Evolutionary conservation across 2,113 vertebrate species (phyloP).

Genomic region (Cyphomyrus discorhynchus): DNA sequence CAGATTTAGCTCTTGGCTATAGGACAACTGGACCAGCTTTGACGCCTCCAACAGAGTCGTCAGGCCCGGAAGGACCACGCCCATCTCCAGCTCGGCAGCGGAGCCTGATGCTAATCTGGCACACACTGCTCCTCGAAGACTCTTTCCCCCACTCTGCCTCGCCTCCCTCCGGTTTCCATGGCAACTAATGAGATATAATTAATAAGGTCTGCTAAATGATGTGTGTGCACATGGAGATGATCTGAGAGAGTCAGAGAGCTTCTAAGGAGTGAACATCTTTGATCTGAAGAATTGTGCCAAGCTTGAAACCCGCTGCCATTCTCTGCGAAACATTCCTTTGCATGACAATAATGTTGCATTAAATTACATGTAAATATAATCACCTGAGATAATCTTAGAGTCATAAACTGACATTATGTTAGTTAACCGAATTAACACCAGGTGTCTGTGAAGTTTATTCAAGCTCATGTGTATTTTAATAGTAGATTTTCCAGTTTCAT

Average conservation of each 20-base stretch:
- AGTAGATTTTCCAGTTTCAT: not conserved
- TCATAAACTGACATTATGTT: not conserved
- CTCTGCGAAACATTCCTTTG: conserved; percentile 33
- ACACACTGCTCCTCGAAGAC: conserved; percentile 55
- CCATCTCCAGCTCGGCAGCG: not conserved
- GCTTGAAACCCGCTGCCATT: conserved; percentile 40
- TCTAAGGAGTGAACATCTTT: conserved; percentile 21
- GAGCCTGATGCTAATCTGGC: conserved; percentile 67
- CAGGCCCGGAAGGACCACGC: conserved; percentile 20
- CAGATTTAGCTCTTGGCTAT: not conserved
- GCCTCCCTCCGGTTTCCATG: conserved; percentile 65
- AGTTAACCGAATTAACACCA: not conserved
- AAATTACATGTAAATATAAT: not conserved
- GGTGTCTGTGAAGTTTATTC: not conserved
- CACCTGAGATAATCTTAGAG: not conserved
- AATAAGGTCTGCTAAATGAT: conserved; percentile 59
- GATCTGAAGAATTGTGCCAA: conserved; percentile 34
- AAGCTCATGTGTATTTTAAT: not conserved
- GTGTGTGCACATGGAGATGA: conserved; percentile 43
- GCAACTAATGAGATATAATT: conserved; percentile 73
- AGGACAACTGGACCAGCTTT: not conserved
- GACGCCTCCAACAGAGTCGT: not conserved
- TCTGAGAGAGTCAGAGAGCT: conserved; percentile 44
- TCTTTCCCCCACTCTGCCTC: conserved; percentile 36
- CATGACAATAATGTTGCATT: not conserved